Evolutionary conservation across 2,888 invertebrate species (phyloP), one percentile per base, ranked within the genome.

Genomic region (Pheosia gnoma): DNA sequence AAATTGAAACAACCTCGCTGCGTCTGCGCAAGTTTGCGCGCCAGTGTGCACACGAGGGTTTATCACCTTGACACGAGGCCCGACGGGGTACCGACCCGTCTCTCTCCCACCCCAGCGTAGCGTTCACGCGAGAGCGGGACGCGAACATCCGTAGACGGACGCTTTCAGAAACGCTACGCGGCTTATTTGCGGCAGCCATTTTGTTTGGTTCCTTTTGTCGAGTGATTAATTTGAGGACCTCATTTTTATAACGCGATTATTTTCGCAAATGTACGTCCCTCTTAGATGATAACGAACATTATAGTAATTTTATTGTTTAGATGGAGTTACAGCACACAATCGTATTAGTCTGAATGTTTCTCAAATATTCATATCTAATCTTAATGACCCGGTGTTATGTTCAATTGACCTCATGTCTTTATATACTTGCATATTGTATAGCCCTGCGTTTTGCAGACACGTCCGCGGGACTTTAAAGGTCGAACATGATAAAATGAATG

Each of bases 111-210:
- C 53, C 66, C 63, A 61, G 66, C 86, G 87, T 87, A 89, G 86
- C 86, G 65, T 71, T 72, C 65, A 60, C 75, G 84, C 59, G 71
- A 58, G 85, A 91, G 66, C 66, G 85, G 79, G 91, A 91, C 75
- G 70, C 80, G 71, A 51, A 63, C 76, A 70, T 76, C 83, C 91
- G 92, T 91, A 91, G 91, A 90, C 85, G 67, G 84, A 88, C 90
- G 92, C 92, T 93, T 93, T 92, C 92, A 90, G 92, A 91, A 87
- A 88, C 85, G 91, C 91, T 91, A 91, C 91, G 91, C 89, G 86
- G 81, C 80, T 81, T 77, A 76, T 71, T 71, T 68, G 70, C 79
- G 77, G 69, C 87, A 78, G 91, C 92, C 92, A 92, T 93, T 86
- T 93, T 92, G 90, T 87, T 25, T 82, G 79, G 6, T 82, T 84